These are phyloP conservation scores for Choristoneura fumiferana DNA, from an alignment of 1,140 invertebrate genomes.

Conservation along the genomic window DNA sequence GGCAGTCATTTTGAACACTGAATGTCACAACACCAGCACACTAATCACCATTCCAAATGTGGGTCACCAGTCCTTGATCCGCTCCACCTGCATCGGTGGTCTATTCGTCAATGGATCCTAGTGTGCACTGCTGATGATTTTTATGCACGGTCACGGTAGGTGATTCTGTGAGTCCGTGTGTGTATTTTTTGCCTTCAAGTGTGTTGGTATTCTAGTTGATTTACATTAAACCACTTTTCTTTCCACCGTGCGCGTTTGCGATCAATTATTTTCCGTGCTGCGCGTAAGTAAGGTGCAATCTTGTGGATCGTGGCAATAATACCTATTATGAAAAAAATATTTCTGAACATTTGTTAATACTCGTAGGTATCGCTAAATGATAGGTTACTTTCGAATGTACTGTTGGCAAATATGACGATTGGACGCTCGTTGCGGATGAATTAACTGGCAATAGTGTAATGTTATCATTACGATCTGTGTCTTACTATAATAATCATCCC, in stretches of 20 bases:
- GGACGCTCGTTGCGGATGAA: neutral
- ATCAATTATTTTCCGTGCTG: slow-evolving; percentile 43
- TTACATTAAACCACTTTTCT: slow-evolving; percentile 53
- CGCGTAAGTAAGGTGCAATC: slow-evolving; percentile 42
- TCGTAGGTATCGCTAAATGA: slow-evolving; percentile 50
- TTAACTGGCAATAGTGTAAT: slow-evolving; percentile 22
- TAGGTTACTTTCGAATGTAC: slow-evolving; percentile 63
- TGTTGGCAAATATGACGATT: slow-evolving; percentile 23
- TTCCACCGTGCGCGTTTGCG: slow-evolving; percentile 36
- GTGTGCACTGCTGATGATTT: slow-evolving; percentile 57
- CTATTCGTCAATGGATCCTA: slow-evolving; percentile 61
- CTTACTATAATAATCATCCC: too few species aligned
- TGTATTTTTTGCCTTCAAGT: slow-evolving; percentile 45
- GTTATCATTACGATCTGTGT: too few species aligned
- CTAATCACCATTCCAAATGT: slow-evolving; percentile 68
- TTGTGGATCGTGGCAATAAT: slow-evolving; percentile 23
- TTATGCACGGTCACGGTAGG: slow-evolving; percentile 70
- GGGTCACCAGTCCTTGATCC: slow-evolving; percentile 42
- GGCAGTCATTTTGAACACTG: slow-evolving; percentile 63
- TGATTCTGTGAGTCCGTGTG: slow-evolving; percentile 41
- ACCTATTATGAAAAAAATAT: slow-evolving; percentile 28
- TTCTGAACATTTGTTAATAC: slow-evolving; percentile 44
- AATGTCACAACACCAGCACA: slow-evolving; percentile 58
- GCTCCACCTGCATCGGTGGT: slow-evolving; percentile 59
- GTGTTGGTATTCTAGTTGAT: slow-evolving; percentile 43